Conservation (phyloP, 2,797 vertebrate species). For the Cyprinella venusta region DNA sequence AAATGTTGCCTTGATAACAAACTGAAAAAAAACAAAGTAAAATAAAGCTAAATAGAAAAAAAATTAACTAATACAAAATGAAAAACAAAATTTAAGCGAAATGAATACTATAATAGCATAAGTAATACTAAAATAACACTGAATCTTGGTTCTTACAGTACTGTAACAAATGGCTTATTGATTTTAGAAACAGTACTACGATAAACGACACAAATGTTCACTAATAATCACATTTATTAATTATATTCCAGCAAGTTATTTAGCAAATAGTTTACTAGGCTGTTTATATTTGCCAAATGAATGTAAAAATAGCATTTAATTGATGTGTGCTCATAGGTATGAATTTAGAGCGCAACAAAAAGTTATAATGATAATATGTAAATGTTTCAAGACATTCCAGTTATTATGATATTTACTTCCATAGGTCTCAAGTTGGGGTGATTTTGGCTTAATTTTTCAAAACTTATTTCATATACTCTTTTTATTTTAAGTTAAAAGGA, state of each 20-base stretch:
- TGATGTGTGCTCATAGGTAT: background rate
- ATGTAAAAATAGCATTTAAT: background rate
- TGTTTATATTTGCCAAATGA: background rate
- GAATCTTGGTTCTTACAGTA: no score
- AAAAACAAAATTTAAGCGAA: no score
- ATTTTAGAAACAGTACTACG: background rate
- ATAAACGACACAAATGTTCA: background rate
- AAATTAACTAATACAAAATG: no score
- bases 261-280: background rate
- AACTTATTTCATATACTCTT: background rate
- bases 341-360: background rate
- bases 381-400: background rate
- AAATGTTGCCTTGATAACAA: no score
- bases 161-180: background rate
- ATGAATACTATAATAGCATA: no score
- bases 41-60: no score
- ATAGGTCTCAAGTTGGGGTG: background rate
- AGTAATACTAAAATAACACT: no score
- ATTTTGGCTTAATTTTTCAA: background rate
- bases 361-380: background rate
- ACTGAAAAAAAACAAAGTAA: no score
- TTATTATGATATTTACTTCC: background rate
- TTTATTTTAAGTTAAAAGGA: background rate
- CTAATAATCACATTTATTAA: background rate
- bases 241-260: background rate